phyloP scores from a whole-genome alignment of 2,888 invertebrate species.

The Pocota personata region DNA sequence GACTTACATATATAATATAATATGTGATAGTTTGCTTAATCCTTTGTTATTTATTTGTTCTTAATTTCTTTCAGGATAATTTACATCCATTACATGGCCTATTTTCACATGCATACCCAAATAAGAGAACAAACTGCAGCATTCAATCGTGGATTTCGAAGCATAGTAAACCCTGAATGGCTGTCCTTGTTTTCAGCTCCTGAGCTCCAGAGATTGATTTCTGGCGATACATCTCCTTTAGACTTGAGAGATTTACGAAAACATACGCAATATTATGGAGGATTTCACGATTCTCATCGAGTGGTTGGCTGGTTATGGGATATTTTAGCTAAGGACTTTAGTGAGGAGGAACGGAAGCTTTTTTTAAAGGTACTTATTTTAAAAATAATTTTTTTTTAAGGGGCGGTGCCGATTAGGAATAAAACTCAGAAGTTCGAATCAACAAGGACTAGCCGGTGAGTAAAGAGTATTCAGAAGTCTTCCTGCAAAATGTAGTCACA shows the following conservation, averaged over 20 bases:
- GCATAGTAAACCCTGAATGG: slow-evolving; percentile 98
- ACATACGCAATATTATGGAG: slow-evolving; percentile 99
- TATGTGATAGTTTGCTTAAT: neutral
- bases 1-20: too few species aligned
- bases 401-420: too few species aligned
- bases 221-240: slow-evolving; percentile 96
- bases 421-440: too few species aligned
- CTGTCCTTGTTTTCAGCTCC: slow-evolving; percentile 96
- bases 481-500: too few species aligned
- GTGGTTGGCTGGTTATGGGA: slow-evolving; percentile 99
- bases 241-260: slow-evolving; percentile 93
- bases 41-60: neutral
- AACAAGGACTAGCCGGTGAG: too few species aligned
- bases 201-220: slow-evolving; percentile 96
- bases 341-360: slow-evolving; percentile 93
- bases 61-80: slow-evolving; percentile 89
- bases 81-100: slow-evolving; percentile 99
- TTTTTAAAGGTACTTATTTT: slow-evolving; percentile 91
- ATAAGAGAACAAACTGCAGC: slow-evolving; percentile 98
- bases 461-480: too few species aligned
- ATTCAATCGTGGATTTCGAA: slow-evolving; percentile 97
- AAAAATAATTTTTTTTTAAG: too few species aligned
- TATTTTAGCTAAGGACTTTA: slow-evolving; percentile 97
- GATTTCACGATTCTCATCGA: slow-evolving; percentile 98
- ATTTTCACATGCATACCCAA: slow-evolving; percentile 98